These are phyloP conservation scores for Pollenia angustigena DNA, from an alignment of 2,888 invertebrate species.

Conservation along the genomic window DNA sequence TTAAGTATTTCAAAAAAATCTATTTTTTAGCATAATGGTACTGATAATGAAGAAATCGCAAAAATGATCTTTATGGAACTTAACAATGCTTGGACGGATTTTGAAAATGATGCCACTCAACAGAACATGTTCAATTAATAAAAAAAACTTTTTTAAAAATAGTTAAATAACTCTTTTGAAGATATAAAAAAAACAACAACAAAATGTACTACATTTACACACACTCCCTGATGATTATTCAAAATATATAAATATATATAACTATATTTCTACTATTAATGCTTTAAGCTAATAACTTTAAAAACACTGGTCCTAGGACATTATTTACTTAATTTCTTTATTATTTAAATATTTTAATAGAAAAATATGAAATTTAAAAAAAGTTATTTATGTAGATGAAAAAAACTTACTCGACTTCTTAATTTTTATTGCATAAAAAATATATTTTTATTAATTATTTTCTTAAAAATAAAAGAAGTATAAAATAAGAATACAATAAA, in stretches of 20 bases:
- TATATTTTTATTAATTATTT: constrained; percentile 14
- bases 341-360: constrained; percentile 52
- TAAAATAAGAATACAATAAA: constrained; percentile 34
- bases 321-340: constrained; percentile 69
- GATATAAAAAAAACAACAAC: constrained; percentile 1
- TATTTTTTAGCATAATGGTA: constrained; percentile 93
- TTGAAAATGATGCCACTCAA: constrained; percentile 91
- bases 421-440: constrained; percentile 2
- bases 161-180: too few relatives aligned
- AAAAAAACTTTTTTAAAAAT: constrained; percentile 16
- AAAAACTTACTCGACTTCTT: constrained; percentile 8
- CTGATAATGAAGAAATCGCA: constrained; percentile 95
- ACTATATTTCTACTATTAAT: constrained; percentile 48
- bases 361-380: constrained; percentile 35
- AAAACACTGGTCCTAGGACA: constrained; percentile 47
- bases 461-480: constrained; percentile 10
- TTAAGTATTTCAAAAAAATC: not conserved
- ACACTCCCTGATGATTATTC: constrained; percentile 27
- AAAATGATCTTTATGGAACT: constrained; percentile 99
- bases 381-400: constrained; percentile 32
- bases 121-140: constrained; percentile 88
- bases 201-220: constrained; percentile 41
- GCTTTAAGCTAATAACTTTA: constrained; percentile 57
- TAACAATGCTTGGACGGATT: constrained; percentile 99
- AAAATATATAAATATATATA: constrained; percentile 40